phyloP scores from a whole-genome alignment of 2,888 invertebrate species.

The Pseudanteris insignis region DNA sequence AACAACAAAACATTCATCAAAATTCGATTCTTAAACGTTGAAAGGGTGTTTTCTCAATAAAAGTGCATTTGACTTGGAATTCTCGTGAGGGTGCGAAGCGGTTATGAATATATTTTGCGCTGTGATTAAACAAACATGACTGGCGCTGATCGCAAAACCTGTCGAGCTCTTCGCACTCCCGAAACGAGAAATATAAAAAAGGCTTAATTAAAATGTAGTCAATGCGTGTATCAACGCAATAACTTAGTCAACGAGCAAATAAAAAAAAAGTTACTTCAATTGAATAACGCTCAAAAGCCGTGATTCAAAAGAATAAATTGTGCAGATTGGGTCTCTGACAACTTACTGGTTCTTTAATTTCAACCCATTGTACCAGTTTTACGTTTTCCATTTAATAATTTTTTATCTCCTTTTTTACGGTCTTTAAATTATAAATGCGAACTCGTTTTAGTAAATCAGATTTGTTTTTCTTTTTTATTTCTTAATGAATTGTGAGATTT shows the following conservation, averaged over 20 bases:
- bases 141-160: background rate
- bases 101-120: conserved; percentile 20
- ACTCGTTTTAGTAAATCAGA: no score
- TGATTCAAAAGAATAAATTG: conserved; percentile 31
- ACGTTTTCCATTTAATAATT: no score
- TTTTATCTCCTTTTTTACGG: no score
- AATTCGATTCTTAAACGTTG: no score
- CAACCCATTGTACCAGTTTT: background rate
- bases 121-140: conserved; percentile 15
- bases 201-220: conserved; percentile 34
- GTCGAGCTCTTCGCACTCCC: conserved; percentile 13
- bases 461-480: no score
- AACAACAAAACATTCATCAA: no score
- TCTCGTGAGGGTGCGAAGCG: conserved; percentile 9
- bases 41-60: conserved; percentile 17
- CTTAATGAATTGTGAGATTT: no score
- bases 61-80: conserved; percentile 11
- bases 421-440: no score
- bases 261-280: conserved; percentile 27
- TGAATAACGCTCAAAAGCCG: conserved; percentile 23
- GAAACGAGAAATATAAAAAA: conserved; percentile 20
- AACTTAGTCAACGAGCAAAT: conserved; percentile 19
- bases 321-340: conserved; percentile 13
- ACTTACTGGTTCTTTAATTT: conserved; percentile 29
- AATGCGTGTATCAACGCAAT: conserved; percentile 14